A percentile compares a stretch with the other conserved stretches of the same genome.
phyloP scores from a whole-genome alignment of 1,140 invertebrate genomes.

The Tenebrio molitor region DNA sequence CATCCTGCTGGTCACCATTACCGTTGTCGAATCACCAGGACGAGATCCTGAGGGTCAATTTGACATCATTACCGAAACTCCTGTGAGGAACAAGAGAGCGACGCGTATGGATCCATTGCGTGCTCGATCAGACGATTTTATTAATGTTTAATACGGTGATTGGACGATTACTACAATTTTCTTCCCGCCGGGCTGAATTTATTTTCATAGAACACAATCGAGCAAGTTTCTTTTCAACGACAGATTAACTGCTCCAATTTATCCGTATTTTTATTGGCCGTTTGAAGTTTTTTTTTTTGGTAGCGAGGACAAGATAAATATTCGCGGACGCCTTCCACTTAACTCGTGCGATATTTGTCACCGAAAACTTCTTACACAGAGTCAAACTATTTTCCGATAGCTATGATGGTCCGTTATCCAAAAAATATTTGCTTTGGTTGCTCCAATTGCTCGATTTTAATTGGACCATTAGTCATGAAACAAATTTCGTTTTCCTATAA shows the following conservation, averaged over 20 bases:
- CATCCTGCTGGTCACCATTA: constrained; percentile 1
- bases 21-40: neutral
- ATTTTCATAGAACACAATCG: neutral
- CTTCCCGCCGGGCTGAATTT: neutral
- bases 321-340: constrained; percentile 35
- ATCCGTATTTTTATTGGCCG: constrained; percentile 25
- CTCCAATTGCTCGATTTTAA: constrained; percentile 32
- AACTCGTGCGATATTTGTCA: constrained; percentile 36
- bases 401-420: constrained; percentile 25
- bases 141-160: neutral
- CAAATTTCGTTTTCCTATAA: constrained; percentile 36
- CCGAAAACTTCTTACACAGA: constrained; percentile 27
- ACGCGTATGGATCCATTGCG: too few species aligned
- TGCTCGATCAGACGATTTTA: too few species aligned
- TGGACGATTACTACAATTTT: constrained; percentile 11
- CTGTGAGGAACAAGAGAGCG: too few species aligned
- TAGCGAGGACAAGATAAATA: constrained; percentile 33
- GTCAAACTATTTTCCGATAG: constrained; percentile 31
- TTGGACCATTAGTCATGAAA: constrained; percentile 38
- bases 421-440: constrained; percentile 38
- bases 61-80: neutral
- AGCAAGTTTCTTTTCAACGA: constrained; percentile 13
- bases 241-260: constrained; percentile 17
- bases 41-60: constrained; percentile 1
- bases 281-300: constrained; percentile 35